These are phyloP conservation scores for Melieria crassipennis DNA, from an alignment of 2,888 invertebrate genomes.

Conservation along the genomic window DNA sequence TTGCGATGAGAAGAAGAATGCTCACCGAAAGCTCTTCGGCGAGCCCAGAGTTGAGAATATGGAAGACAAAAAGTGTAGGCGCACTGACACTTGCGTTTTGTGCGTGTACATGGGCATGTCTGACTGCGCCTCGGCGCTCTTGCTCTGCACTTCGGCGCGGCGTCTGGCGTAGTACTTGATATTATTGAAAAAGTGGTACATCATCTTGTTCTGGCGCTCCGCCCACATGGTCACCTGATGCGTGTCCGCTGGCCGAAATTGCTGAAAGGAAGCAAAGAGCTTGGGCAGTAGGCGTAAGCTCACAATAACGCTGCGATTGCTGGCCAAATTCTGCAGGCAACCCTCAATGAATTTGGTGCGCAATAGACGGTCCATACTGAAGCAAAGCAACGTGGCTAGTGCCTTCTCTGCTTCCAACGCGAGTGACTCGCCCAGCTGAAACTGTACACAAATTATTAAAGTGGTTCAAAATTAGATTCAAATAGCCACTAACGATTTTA, in stretches of 20 bases:
- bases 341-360: slow-evolving; percentile 96
- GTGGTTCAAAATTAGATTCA: not conserved
- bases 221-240: slow-evolving; percentile 93
- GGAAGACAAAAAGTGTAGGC: slow-evolving; percentile 90
- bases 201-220: slow-evolving; percentile 91
- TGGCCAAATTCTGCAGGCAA: slow-evolving; percentile 87
- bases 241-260: slow-evolving; percentile 86
- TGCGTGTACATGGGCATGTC: slow-evolving; percentile 72
- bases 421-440: slow-evolving; percentile 87
- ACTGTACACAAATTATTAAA: slow-evolving; percentile 66
- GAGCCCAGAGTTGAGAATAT: slow-evolving; percentile 91
- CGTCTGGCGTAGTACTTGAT: slow-evolving; percentile 76
- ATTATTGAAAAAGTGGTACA: slow-evolving; percentile 91
- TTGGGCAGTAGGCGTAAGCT: slow-evolving; percentile 89
- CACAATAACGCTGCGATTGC: slow-evolving; percentile 89
- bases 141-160: slow-evolving; percentile 58
- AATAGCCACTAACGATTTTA: slow-evolving; percentile 75
- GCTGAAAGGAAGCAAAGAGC: slow-evolving; percentile 89
- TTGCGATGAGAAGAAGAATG: not conserved
- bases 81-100: slow-evolving; percentile 89
- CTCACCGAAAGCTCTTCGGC: slow-evolving; percentile 84
- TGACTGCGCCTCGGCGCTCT: slow-evolving; percentile 56
- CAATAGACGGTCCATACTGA: slow-evolving; percentile 88
- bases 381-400: slow-evolving; percentile 87
- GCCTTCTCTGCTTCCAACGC: slow-evolving; percentile 95